Evolutionary conservation across 2,888 invertebrate genomes (phyloP).

Genomic region (Neoscelio sp.): DNA sequence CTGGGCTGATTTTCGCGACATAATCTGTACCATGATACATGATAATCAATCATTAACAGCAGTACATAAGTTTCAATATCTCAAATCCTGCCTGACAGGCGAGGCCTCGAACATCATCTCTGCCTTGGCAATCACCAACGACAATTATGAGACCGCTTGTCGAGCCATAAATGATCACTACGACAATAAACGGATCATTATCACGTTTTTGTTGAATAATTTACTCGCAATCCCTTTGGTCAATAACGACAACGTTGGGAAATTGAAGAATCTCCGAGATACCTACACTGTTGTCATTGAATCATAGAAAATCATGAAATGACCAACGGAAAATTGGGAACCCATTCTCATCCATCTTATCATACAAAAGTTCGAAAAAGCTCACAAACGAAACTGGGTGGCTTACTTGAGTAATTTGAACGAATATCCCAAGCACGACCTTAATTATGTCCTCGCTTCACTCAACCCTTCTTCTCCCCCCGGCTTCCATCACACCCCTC

Average conservation of each 20-base stretch:
- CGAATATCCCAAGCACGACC: neutral
- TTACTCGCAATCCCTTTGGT: neutral
- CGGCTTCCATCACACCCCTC: too few species aligned
- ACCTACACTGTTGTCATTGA: neutral
- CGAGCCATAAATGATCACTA: neutral
- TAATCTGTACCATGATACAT: neutral
- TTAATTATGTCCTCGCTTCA: too few species aligned
- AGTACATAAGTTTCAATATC: neutral
- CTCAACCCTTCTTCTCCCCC: too few species aligned
- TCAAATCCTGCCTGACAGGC: neutral
- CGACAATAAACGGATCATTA: constrained; percentile 7
- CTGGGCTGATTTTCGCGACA: neutral
- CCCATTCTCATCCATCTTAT: neutral
- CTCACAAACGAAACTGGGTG: neutral
- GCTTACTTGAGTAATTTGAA: neutral
- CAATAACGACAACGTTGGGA: neutral
- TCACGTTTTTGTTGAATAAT: constrained; percentile 3
- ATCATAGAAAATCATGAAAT: neutral
- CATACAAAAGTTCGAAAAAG: neutral
- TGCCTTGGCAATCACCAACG: too few species aligned
- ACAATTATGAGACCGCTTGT: constrained; percentile 3
- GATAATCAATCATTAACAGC: neutral
- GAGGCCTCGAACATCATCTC: neutral
- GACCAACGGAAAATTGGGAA: neutral
- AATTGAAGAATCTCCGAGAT: neutral